Conservation (phyloP, 2,888 invertebrate genomes). For the Drosophila putrida region DNA sequence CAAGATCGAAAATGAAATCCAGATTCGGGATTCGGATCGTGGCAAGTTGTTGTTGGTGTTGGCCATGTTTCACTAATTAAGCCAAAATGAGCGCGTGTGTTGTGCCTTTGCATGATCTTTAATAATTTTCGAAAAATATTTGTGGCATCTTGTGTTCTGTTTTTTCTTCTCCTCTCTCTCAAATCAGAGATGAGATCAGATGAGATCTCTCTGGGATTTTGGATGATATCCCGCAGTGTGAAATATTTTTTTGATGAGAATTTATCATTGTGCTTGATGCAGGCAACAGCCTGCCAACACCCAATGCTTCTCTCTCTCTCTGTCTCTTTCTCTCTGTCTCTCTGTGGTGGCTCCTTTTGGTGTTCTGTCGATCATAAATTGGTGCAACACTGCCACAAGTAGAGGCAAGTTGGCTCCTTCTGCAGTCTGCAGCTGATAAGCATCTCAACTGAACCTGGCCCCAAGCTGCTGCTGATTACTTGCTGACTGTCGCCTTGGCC, state of each 20-base stretch:
- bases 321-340: neutral
- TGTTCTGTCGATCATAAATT: constrained; percentile 78
- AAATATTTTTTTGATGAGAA: constrained; percentile 80
- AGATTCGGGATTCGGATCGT: constrained; percentile 49
- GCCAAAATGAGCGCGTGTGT: constrained; percentile 74
- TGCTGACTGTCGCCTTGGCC: constrained; percentile 67
- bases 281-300: constrained; percentile 53
- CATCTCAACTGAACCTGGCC: constrained; percentile 54
- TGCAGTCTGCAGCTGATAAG: constrained; percentile 68
- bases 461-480: constrained; percentile 71
- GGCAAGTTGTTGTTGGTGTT: constrained; percentile 30
- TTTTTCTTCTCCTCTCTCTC: constrained; percentile 21
- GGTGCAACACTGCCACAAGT: constrained; percentile 61
- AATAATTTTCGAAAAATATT: constrained; percentile 76
- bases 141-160: constrained; percentile 53
- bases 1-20: constrained; percentile 67
- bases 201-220: constrained; percentile 14
- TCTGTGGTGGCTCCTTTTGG: constrained; percentile 42
- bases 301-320: constrained; percentile 35
- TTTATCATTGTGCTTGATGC: constrained; percentile 70
- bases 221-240: constrained; percentile 78
- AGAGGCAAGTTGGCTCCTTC: constrained; percentile 31
- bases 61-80: constrained; percentile 79
- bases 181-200: constrained; percentile 47
- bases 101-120: constrained; percentile 74